A percentile compares a stretch with the other conserved stretches of the same genome.
phyloP scores from a whole-genome alignment of 2,888 invertebrate species.

The Oscheius onirici region DNA sequence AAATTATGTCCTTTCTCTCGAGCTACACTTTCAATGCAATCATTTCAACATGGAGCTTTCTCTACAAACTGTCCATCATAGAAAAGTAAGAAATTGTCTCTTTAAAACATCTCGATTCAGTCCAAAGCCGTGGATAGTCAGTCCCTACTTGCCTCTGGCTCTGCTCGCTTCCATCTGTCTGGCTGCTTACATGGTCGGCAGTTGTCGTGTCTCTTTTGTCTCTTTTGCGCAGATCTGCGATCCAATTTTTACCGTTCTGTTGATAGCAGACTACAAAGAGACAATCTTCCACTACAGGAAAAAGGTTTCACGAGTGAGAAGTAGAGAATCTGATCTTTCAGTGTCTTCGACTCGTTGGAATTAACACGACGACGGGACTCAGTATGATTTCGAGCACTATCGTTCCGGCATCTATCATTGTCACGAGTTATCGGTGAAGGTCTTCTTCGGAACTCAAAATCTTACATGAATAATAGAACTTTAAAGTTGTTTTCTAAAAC shows the following conservation, averaged over 20 bases:
- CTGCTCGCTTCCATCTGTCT: neutral
- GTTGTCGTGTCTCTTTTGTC: neutral
- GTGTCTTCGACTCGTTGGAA: no score
- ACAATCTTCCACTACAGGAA: neutral
- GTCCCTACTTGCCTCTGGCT: neutral
- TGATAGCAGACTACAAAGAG: neutral
- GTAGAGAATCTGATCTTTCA: no score
- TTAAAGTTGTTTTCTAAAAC: no score
- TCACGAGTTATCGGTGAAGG: no score
- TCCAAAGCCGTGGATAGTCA: neutral
- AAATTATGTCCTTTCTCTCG: neutral
- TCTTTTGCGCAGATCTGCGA: conserved; percentile 7
- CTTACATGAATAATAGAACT: no score
- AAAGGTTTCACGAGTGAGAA: neutral
- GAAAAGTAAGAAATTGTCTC: neutral
- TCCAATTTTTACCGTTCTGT: conserved; percentile 8
- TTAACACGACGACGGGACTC: no score
- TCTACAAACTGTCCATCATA: neutral
- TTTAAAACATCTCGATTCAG: neutral
- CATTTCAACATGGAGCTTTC: conserved; percentile 2
- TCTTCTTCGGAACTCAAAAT: no score
- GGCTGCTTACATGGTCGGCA: neutral
- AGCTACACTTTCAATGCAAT: neutral
- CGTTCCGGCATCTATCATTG: no score
- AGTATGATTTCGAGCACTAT: no score